A percentile compares a stretch with the other conserved stretches of the same genome.
phyloP scores from a whole-genome alignment of 2,797 vertebrate genomes.

The Harpagifer antarcticus region DNA sequence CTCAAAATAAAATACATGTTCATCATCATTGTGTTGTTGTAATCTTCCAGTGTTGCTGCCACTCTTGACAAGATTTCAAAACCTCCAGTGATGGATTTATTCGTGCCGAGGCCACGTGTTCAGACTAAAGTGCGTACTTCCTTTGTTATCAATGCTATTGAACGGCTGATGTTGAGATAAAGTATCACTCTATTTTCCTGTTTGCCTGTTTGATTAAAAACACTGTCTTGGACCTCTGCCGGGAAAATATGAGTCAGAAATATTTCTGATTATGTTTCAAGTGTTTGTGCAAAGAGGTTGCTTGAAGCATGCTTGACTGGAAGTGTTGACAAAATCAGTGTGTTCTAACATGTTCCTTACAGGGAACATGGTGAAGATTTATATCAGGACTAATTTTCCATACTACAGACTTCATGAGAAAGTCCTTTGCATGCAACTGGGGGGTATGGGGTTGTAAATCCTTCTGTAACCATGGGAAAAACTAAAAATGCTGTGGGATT shows the following conservation, averaged over 20 bases:
- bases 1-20: slow-evolving; percentile 20
- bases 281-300: slow-evolving; percentile 36
- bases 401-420: slow-evolving; percentile 4
- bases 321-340: slow-evolving; percentile 11
- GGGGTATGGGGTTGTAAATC: slow-evolving; percentile 1
- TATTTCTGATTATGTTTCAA: slow-evolving; percentile 48
- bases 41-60: slow-evolving; percentile 4
- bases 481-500: not conserved
- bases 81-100: slow-evolving; percentile 6
- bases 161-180: slow-evolving; percentile 37
- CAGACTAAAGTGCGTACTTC: slow-evolving; percentile 20
- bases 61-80: slow-evolving; percentile 20
- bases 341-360: slow-evolving; percentile 11
- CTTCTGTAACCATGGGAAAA: not conserved
- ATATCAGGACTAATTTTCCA: slow-evolving; percentile 17
- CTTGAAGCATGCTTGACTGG: not conserved
- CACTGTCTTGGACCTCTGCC: slow-evolving; percentile 29
- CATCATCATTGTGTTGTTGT: slow-evolving; percentile 8
- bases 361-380: slow-evolving; percentile 14
- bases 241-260: slow-evolving; percentile 52
- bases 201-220: slow-evolving; percentile 41
- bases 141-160: slow-evolving; percentile 10
- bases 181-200: no score
- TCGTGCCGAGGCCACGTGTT: not conserved
- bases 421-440: slow-evolving; percentile 5